A percentile compares a stretch with the other conserved stretches of the same genome.
phyloP scores from a whole-genome alignment of 1,140 invertebrate species.

The Andricus grossulariae region DNA sequence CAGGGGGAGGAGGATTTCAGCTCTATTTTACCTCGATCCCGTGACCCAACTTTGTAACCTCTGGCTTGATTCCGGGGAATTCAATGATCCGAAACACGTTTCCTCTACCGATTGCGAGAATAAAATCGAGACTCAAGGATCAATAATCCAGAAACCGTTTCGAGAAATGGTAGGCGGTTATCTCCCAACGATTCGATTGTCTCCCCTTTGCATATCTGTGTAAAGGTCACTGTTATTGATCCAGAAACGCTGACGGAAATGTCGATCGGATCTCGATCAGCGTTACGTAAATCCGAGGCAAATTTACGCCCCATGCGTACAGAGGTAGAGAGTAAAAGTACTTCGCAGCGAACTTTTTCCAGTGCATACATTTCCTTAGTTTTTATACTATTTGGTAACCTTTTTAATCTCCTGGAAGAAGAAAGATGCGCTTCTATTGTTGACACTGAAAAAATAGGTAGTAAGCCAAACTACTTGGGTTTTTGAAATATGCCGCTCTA shows the following conservation, averaged over 20 bases:
- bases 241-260: slow-evolving; percentile 56
- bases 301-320: slow-evolving; percentile 13
- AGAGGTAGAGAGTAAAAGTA: not conserved
- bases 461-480: too few species aligned
- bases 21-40: slow-evolving; percentile 55
- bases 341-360: not conserved
- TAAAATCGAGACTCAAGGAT: not conserved
- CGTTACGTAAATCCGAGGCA: slow-evolving; percentile 48
- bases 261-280: slow-evolving; percentile 56
- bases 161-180: slow-evolving; percentile 18
- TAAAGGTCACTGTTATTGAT: slow-evolving; percentile 60
- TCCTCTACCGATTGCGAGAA: too few species aligned
- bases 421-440: too few species aligned
- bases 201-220: slow-evolving; percentile 33
- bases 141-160: slow-evolving; percentile 45
- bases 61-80: slow-evolving; percentile 47
- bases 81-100: not conserved
- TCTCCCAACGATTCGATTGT: slow-evolving; percentile 29
- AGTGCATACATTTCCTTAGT: too few species aligned
- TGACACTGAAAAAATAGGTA: too few species aligned
- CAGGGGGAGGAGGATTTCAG: not conserved
- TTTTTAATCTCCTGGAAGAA: too few species aligned
- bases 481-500: too few species aligned
- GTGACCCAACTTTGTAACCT: slow-evolving; percentile 62
- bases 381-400: too few species aligned